Percentiles rank a stretch among this genome's conserved stretches.
phyloP scores from a whole-genome alignment of 2,888 invertebrate genomes.

The Molorchus minor region DNA sequence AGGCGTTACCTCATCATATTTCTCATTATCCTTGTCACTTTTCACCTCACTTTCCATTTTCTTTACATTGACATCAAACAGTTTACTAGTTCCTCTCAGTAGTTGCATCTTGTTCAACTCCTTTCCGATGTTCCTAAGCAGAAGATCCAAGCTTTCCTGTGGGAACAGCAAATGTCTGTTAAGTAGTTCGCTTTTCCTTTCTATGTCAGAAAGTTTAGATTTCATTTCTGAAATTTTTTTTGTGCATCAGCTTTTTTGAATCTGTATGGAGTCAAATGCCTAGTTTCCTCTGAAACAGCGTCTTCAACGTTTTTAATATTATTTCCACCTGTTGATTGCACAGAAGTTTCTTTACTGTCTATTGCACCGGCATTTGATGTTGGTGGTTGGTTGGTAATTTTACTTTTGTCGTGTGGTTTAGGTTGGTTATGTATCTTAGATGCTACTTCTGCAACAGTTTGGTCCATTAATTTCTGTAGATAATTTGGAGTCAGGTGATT shows the following conservation, averaged over 20 bases:
- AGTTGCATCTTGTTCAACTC: background rate
- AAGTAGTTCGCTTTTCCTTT: slow-evolving; percentile 6
- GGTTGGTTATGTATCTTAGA: no score
- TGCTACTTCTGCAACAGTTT: no score
- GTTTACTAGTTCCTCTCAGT: background rate
- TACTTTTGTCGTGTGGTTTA: background rate
- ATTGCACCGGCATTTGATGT: no score
- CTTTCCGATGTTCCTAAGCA: background rate
- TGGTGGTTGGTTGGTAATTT: no score
- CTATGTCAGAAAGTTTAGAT: slow-evolving; percentile 14
- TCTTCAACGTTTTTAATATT: background rate
- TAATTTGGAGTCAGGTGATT: no score
- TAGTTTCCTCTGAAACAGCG: background rate
- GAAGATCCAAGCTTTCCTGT: slow-evolving; percentile 5
- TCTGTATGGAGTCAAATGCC: background rate
- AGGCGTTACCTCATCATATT: slow-evolving; percentile 23
- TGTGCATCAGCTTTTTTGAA: no score
- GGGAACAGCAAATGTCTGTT: slow-evolving; percentile 10
- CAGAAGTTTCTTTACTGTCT: no score
- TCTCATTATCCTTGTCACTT: slow-evolving; percentile 16
- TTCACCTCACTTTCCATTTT: background rate
- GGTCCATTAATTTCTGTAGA: no score
- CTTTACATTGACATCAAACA: background rate
- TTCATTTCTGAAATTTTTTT: slow-evolving; percentile 4
- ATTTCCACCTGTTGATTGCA: background rate